Evolutionary conservation across 2,113 vertebrate genomes (phyloP), one percentile per base, ranked within the genome.

Genomic region (Scatophagus argus): DNA sequence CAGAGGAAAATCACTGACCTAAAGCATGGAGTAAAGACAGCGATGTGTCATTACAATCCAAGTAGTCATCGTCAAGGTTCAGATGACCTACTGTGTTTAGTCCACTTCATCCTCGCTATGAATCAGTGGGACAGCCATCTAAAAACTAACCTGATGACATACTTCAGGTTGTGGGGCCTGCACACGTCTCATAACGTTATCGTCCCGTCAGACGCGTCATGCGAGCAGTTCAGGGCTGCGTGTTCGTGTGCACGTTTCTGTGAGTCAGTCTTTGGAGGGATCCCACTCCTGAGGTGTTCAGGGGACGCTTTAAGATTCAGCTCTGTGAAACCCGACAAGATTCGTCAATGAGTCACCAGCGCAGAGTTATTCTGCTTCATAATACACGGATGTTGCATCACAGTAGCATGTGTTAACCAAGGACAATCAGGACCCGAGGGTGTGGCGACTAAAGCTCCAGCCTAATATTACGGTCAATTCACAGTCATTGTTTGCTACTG

Each of bases 321-420:
- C 39, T n/a, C 4, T 4, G 44, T 61, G 67, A 47, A 77, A 17
- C 49, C 46, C 4, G 11, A 58, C 6, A 7, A 67, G 66, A 69
- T 47, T 65, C 14, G 3, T 65, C 61, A 21, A 29, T 88, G 86
- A 92, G 65, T 92, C 93, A 86, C 41, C 19, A 9, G 41, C 65
- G 14, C 66, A 1, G 36, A 73, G 58, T 55, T 71, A 62, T 84
- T 81, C 56, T 27, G 73, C 84, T 72, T 49, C 3, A 93, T 89
- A 94, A 92, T 93, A 82, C 63, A 17, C 46, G 91, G 92, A 94
- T 84, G 74, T 92, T 83, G 82, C 87, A 32, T 88, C 92, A 92
- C 64, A 55, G 68, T 32, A 39, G 52, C 59, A 63, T 67, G 82
- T 76, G 72, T 64, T 68, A 39, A 60, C 56, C 52, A 62, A 85